Base-by-base conservation (phyloP, 2,113 vertebrate genomes). In the Bubo scandiacus region DNA sequence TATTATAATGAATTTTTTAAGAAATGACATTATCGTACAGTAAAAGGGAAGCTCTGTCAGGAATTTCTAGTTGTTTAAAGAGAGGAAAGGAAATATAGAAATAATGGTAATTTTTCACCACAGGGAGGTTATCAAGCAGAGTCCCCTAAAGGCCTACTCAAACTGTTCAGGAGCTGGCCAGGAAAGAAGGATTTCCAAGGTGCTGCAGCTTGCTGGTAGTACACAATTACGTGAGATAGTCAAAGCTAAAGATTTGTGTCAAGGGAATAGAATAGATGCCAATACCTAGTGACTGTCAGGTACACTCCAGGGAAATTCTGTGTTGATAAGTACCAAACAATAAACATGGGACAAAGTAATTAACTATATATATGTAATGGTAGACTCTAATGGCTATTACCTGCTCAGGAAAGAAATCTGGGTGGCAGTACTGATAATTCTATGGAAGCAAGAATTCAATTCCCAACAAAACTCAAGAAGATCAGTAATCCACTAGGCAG, bases 171-270 rank as follows among this genome's bases (percentile, higher is more conserved):
- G 51, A 70, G 7, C 45, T 62, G 42, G 34, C 8, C 47, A 45
- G 61, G 45, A 84, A 49, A 81, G 5, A 70, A 81, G 36, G 30
- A 71, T 67, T 83, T 90, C 65, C 66, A 73, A 68, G 68, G 21
- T 47, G 11, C 23, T 42, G 14, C 4, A 2, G 6, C 51, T 74
- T 49, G 29, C 51, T 71, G 30, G 25, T 36, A 25, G 47, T 5
- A 66, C 36, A 45, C 3, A 45, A 5, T 66, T 66, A 45, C 0
- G 0, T 27, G 66, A 25, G 19, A 15, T 30, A 25, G 47, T 58
- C 78, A 45, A 40, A 58, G 8, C n/a, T 70, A 11, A 75, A 54
- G 18, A 3, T 90, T 49, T 78, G 27, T 58, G 55, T 34, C 38
- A 26, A 59, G 40, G 23, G 21, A 78, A 70, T 43, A 84, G 34